These are phyloP conservation scores for Fistularia commersonii DNA, from an alignment of 2,797 vertebrate genomes.

Conservation along the genomic window DNA sequence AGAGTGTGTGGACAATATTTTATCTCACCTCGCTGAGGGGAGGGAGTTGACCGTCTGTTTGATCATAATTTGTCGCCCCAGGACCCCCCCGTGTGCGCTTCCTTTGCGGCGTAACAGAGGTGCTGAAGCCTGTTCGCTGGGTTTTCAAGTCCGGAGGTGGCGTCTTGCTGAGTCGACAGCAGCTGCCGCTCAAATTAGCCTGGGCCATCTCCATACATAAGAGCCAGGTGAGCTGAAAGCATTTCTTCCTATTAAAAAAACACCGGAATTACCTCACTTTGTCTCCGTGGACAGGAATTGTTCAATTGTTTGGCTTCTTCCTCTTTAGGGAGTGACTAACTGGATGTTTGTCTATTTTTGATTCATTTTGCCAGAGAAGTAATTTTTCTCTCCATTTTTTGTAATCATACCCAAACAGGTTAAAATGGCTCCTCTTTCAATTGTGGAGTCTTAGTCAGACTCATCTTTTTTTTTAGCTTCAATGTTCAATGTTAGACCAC, in stretches of 20 bases:
- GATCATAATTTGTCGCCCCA: slow-evolving; percentile 31
- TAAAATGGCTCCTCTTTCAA: not conserved
- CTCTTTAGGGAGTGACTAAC: slow-evolving; percentile 3
- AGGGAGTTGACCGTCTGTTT: not conserved
- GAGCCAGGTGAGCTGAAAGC: slow-evolving; percentile 81
- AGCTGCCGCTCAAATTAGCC: slow-evolving; percentile 92
- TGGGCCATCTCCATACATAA: slow-evolving; percentile 99
- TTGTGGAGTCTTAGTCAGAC: too few relatives aligned
- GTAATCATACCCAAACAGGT: not conserved
- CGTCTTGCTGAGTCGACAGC: slow-evolving; percentile 83
- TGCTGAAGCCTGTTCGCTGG: slow-evolving; percentile 86
- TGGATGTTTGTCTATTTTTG: slow-evolving; percentile 4
- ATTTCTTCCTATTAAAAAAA: not conserved
- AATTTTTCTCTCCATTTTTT: slow-evolving; percentile 1
- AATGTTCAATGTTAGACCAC: too few relatives aligned
- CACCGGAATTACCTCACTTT: not conserved
- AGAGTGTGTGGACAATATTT: too few relatives aligned
- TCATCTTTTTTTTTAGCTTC: too few relatives aligned
- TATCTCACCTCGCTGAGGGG: too few relatives aligned
- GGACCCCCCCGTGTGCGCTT: slow-evolving; percentile 89
- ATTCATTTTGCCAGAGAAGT: not conserved
- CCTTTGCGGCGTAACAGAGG: slow-evolving; percentile 83
- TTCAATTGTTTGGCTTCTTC: not conserved
- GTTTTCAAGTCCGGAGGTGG: slow-evolving; percentile 82
- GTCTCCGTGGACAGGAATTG: not conserved